Base-by-base conservation (phyloP, 1,140 invertebrate genomes). In the Zaprionus nigranus region DNA sequence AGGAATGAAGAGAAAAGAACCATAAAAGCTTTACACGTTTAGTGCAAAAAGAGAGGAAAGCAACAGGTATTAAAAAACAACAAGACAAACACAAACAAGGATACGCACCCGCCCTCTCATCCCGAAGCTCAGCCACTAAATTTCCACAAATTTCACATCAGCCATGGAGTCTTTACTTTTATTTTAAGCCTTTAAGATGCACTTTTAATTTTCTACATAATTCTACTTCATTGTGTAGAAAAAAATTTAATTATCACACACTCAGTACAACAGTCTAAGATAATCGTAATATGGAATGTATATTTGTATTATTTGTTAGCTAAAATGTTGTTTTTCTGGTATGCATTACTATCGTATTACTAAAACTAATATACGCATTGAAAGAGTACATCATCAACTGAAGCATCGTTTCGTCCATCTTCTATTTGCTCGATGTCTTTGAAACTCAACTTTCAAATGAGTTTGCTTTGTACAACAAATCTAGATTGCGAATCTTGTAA, bases 391-490 rank as follows among this genome's bases (percentile, higher is more conserved):
- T 24, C n/a, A 43, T 24, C 12, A 43, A 30, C 28, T n/a, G 7
- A 7, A 43, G 3, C n/a, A 17, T 72, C 60, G 69, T 56, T 72
- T 75, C 51, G 40, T 80, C 65, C 82, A 72, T 82, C 72, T 78
- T 73, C 67, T 72, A 77, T 66, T 56, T 61, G 66, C 36, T 57
- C 43, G n/a, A 51, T 63, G 65, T 64, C 54, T 66, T 62, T 70
- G 65, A 68, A 66, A 66, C 62, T 74, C 30, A 68, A 88, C 68
- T 88, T 87, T 88, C 81, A 83, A 88, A 78, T 87, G 58, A 75
- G 71, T 78, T 88, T 78, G 61, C 60, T 64, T 73, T 56, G 26
- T 22, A 17, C 86, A 78, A 80, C 28, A 87, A 82, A 86, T 87
- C 80, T 87, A 80, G 70, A 87, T 80, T 80, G 28, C 28, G 22